Evolutionary conservation across 2,113 vertebrate genomes (phyloP), one percentile per base, ranked within the genome.

Genomic region (Recurvirostra avosetta): DNA sequence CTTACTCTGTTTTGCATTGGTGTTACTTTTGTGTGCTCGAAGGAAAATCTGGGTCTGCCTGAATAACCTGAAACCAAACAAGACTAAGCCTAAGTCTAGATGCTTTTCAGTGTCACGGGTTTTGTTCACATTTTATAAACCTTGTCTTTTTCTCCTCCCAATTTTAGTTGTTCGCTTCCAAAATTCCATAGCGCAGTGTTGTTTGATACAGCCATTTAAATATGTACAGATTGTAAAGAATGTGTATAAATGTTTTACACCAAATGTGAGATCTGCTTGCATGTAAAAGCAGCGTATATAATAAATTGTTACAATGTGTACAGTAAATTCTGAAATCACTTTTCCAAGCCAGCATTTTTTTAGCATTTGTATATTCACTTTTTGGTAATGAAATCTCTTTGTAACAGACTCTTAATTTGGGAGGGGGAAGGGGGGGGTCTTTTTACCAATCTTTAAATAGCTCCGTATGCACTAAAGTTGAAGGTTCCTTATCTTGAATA

Each of bases 201-300:
- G 97, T 98, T 98, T 98, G 96, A 97, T 98, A 97, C 91, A 98
- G 96, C 96, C 97, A 94, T 97, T 98, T 97, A 98, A 96, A 98
- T 98, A 97, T 98, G 98, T 98, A 98, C 97, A 98, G 97, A 98
- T 97, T 98, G 98, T 98, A 98, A 98, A 98, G 98, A 98, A 96
- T 98, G 95, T 98, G 98, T 98, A 98, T 98, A 98, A 98, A 98
- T 98, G 96, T 98, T 98, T 98, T 98, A 98, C 97, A 98, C 98
- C 95, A 97, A 98, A 98, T 98, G 91, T 97, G 97, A 97, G 92
- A 97, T 94, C 96, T 96, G 91, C 95, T 96, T 95, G 96, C 98
- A 96, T 98, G 98, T 97, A 98, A 97, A 98, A 97, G 89, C 96
- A 97, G 96, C 96, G 96, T 95, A 97, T 98, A 97, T 98, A 98